Conservation (phyloP, 2,797 vertebrate genomes). For the Ctenochaetus hawaiiensis region DNA sequence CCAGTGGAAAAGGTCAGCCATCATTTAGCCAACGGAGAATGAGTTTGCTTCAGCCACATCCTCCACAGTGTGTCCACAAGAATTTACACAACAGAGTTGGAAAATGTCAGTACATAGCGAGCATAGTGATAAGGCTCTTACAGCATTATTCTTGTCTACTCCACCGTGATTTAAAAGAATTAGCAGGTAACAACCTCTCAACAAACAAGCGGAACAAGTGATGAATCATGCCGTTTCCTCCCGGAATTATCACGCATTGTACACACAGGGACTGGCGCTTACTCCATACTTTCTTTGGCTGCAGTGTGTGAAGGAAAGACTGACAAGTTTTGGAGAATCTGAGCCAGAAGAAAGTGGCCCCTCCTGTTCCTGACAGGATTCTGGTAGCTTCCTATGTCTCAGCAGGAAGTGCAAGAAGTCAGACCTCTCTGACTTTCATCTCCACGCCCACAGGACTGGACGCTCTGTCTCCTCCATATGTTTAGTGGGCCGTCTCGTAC, state of each 20-base stretch:
- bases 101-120: conserved; percentile 79
- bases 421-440: conserved; percentile 74
- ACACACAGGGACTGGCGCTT: conserved; percentile 1
- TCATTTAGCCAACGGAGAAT: conserved; percentile 73
- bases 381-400: conserved; percentile 83
- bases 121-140: conserved; percentile 67
- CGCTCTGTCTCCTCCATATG: conserved; percentile 38
- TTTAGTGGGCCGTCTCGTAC: conserved; percentile 25
- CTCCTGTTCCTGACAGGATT: conserved; percentile 86
- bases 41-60: conserved; percentile 72
- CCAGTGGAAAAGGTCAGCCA: conserved; percentile 79
- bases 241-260: conserved; percentile 8
- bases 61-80: conserved; percentile 69
- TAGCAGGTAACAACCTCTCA: conserved; percentile 13
- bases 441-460: conserved; percentile 67
- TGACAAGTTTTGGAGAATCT: conserved; percentile 64
- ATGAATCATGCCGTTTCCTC: conserved; percentile 39
- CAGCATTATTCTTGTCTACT: conserved; percentile 31
- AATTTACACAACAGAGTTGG: conserved; percentile 76
- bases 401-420: conserved; percentile 83
- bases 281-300: conserved; percentile 8
- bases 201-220: conserved; percentile 7
- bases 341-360: conserved; percentile 66
- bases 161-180: conserved; percentile 42
- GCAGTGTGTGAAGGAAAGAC: conserved; percentile 44